phyloP scores from a whole-genome alignment of 2,113 vertebrate genomes.

The Cyprinodon brontotheroides region DNA sequence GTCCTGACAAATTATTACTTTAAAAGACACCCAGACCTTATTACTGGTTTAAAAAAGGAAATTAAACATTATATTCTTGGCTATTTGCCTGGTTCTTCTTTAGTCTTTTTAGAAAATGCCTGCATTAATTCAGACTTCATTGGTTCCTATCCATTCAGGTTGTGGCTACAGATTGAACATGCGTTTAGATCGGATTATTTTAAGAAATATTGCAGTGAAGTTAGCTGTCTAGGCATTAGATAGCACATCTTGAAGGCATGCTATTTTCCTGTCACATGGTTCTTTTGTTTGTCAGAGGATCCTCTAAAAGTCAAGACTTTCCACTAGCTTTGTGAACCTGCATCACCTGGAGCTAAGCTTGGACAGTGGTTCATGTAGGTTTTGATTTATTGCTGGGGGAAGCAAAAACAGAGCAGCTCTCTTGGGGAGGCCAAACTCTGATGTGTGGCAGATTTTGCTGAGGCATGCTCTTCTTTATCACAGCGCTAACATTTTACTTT shows the following conservation, averaged over 20 bases:
- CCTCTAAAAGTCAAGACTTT: slow-evolving; percentile 20
- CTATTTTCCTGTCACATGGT: slow-evolving; percentile 13
- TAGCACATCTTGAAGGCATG: background rate
- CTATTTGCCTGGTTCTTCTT: background rate
- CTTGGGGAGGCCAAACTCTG: slow-evolving; percentile 65
- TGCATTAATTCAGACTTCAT: slow-evolving; percentile 27
- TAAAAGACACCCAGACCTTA: background rate
- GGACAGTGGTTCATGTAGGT: slow-evolving; percentile 61
- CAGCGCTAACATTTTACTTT: slow-evolving; percentile 46
- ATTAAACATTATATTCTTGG: background rate
- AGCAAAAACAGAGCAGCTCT: slow-evolving; percentile 68
- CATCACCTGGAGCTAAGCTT: slow-evolving; percentile 44
- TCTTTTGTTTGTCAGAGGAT: slow-evolving; percentile 28
- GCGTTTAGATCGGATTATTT: slow-evolving; percentile 1
- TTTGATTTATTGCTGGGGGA: slow-evolving; percentile 77
- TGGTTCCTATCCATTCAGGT: slow-evolving; percentile 14
- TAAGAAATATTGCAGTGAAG: slow-evolving; percentile 6
- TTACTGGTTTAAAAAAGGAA: background rate
- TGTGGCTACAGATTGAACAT: slow-evolving; percentile 53
- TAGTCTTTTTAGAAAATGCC: slow-evolving; percentile 26
- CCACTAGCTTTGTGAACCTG: slow-evolving; percentile 17
- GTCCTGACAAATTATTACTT: slow-evolving; percentile 44
- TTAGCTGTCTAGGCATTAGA: background rate
- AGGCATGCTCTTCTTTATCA: slow-evolving; percentile 60
- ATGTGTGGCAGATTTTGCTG: slow-evolving; percentile 65